A percentile compares a stretch with the other conserved stretches of the same genome.
These are phyloP conservation scores for Morone chrysops DNA, from an alignment of 2,113 vertebrate genomes.

Conservation along the genomic window DNA sequence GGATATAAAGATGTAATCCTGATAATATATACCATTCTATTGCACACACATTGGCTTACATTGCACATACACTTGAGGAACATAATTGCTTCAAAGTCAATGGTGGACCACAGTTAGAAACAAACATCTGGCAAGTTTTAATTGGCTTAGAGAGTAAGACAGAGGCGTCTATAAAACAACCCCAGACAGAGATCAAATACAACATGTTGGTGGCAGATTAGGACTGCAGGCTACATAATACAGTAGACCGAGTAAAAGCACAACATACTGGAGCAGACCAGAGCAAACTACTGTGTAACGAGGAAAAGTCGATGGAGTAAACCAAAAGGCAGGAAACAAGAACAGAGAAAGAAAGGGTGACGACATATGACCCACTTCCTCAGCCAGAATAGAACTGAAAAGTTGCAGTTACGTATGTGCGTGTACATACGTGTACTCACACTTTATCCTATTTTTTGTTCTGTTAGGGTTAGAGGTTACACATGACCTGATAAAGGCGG, in stretches of 20 bases:
- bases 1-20: neutral
- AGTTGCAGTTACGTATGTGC: neutral
- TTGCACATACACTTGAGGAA: conserved; percentile 34
- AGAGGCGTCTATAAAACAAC: conserved; percentile 81
- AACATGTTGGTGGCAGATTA: conserved; percentile 83
- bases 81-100: conserved; percentile 65
- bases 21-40: neutral
- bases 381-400: neutral
- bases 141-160: conserved; percentile 79
- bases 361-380: neutral
- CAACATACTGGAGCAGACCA: conserved; percentile 2
- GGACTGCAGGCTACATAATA: conserved; percentile 72
- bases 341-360: neutral
- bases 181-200: conserved; percentile 85
- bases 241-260: conserved; percentile 25
- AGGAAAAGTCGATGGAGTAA: conserved; percentile 9
- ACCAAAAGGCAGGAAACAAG: neutral
- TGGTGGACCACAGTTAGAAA: conserved; percentile 68
- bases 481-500: neutral
- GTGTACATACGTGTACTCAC: neutral
- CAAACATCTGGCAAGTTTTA: conserved; percentile 84
- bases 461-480: neutral
- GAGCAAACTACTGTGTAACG: conserved; percentile 36
- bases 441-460: neutral
- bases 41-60: conserved; percentile 9